A percentile compares a stretch with the other conserved stretches of the same genome.
Conservation (phyloP, 2,888 invertebrate species). For the Elgonia sp. region DNA sequence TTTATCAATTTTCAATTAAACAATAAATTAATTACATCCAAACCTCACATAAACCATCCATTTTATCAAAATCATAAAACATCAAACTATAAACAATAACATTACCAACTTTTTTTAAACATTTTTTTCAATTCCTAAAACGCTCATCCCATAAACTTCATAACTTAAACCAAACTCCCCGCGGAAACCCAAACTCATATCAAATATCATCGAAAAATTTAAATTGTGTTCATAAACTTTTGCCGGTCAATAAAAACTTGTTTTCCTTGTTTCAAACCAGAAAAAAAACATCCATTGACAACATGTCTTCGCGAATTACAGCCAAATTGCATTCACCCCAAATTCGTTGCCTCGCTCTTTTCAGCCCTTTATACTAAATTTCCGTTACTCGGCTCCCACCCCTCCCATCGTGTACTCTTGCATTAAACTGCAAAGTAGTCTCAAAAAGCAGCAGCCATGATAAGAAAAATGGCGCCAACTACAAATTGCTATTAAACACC, state of each 20-base stretch:
- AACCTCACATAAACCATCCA: too few relatives aligned
- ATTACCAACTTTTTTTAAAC: too few relatives aligned
- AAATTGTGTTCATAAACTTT: too few relatives aligned
- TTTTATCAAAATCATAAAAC: too few relatives aligned
- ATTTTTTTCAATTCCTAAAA: too few relatives aligned
- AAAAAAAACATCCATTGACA: slow-evolving; percentile 6
- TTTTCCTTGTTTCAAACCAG: neutral
- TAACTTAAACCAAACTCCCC: too few relatives aligned
- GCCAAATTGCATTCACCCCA: slow-evolving; percentile 37
- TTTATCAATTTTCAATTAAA: too few relatives aligned
- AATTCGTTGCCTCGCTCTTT: slow-evolving; percentile 14
- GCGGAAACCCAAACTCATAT: too few relatives aligned
- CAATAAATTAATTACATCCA: too few relatives aligned
- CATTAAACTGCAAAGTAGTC: slow-evolving; percentile 42
- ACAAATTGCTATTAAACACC: slow-evolving; percentile 67
- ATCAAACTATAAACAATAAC: too few relatives aligned
- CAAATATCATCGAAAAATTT: too few relatives aligned
- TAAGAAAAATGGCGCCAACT: slow-evolving; percentile 80
- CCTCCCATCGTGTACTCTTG: slow-evolving; percentile 56
- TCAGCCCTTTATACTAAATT: slow-evolving; percentile 67
- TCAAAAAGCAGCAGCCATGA: slow-evolving; percentile 74
- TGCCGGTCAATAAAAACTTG: neutral
- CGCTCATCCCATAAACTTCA: too few relatives aligned
- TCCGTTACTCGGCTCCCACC: slow-evolving; percentile 68
- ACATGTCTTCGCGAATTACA: neutral